Conservation (phyloP, 2,113 vertebrate species). For the Semicossyphus pulcher region DNA sequence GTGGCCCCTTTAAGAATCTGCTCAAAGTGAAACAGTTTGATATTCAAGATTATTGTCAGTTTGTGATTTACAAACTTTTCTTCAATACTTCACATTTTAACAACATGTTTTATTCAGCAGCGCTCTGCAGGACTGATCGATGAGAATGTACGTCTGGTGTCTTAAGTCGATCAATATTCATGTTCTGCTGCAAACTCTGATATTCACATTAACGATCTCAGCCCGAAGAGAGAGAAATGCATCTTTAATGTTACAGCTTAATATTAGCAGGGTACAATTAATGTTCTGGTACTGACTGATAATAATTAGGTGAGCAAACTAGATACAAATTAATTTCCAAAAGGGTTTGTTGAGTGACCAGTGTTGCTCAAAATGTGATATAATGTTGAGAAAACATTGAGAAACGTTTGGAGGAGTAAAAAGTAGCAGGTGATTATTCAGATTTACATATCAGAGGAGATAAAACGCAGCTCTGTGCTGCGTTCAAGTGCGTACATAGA, state of each 20-base stretch:
- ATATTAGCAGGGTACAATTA: background rate
- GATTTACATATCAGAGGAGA: background rate
- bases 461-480: background rate
- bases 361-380: background rate
- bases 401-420: background rate
- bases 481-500: conserved; percentile 12
- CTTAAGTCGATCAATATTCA: conserved; percentile 48
- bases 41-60: background rate
- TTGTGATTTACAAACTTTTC: conserved; percentile 1
- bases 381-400: background rate
- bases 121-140: background rate
- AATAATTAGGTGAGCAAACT: conserved; percentile 15
- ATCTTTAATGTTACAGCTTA: background rate
- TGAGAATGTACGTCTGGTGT: conserved; percentile 24
- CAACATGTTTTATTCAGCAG: conserved; percentile 35
- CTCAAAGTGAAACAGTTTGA: background rate
- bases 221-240: background rate
- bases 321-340: background rate
- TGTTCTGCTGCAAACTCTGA: background rate
- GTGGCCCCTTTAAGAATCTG: background rate
- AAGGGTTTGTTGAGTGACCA: background rate
- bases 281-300: background rate
- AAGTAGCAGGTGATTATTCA: conserved; percentile 13
- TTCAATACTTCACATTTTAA: conserved; percentile 15
- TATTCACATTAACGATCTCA: conserved; percentile 30